These are phyloP conservation scores for Lontra canadensis DNA, from an alignment of 2,113 vertebrate genomes.

Conservation along the genomic window DNA sequence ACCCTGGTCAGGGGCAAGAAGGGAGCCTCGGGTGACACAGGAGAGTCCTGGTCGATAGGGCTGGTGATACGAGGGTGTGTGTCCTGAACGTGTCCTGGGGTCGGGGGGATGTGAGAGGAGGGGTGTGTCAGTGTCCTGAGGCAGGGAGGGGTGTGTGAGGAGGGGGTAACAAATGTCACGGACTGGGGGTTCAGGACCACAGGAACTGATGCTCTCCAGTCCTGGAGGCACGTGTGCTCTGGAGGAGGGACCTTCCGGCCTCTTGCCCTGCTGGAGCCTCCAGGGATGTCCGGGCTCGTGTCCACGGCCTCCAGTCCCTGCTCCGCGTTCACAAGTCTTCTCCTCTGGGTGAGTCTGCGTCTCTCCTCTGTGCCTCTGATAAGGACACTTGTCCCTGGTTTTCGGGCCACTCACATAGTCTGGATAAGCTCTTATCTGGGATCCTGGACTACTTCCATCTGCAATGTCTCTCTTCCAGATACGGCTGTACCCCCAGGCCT, in stretches of 20 bases:
- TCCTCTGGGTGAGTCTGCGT: not conserved
- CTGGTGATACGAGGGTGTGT: not conserved
- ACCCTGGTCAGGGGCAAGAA: not conserved
- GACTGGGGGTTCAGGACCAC: not conserved
- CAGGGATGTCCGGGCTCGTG: not conserved
- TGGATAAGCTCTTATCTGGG: too few species aligned
- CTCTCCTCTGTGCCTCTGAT: not conserved
- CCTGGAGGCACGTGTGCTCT: not conserved
- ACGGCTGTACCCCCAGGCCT: not conserved
- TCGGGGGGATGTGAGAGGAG: accelerated
- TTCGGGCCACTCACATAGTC: not conserved
- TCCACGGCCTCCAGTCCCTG: accelerated
- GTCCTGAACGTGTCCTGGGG: not conserved
- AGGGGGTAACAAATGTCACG: accelerated
- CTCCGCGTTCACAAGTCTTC: accelerated
- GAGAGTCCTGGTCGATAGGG: too few species aligned
- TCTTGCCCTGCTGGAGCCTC: not conserved
- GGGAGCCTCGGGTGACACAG: accelerated
- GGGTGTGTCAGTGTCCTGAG: accelerated
- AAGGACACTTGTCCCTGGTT: not conserved
- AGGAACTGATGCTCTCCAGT: accelerated
- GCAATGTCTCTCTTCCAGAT: too few species aligned
- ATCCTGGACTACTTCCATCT: not conserved
- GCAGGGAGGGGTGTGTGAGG: too few species aligned
- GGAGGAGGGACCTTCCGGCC: not conserved